Evolutionary conservation across 2,113 vertebrate genomes (phyloP), one percentile per base, ranked within the genome.

Genomic region (Microtus ochrogaster): DNA sequence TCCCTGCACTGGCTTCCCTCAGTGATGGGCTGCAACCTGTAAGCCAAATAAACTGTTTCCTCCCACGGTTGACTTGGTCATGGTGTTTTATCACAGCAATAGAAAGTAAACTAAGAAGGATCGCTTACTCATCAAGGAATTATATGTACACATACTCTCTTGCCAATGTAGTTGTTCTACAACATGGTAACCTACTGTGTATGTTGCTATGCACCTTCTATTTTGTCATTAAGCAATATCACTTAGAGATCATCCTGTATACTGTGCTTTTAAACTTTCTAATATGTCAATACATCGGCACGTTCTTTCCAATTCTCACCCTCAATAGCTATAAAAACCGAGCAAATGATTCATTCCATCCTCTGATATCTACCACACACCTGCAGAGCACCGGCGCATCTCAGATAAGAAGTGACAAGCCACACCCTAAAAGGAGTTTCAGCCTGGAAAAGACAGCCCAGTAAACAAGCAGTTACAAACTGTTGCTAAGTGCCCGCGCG

Each of bases 361-460:
- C 77, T 52, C 92, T 84, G 90, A 81, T 93, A 95, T 83, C 93
- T 97, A 92, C 44, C n/a, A 94, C 87, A 22, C 33, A 93, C 72
- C 81, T 92, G 55, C 33, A 61, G 49, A 36, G 41, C 0, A 0
- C 47, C 66, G 28, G 44, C 68, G 82, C 91, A 73, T 78, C 90
- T 47, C 49, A 94, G 79, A 94, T 91, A 84, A 87, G 82, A 92
- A 30, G 76, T 65, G 55, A 83, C 39, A 26, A 49, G 36, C n/a
- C 96, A 72, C 81, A 90, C 85, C 93, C 81, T 89, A 66, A 79
- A 92, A 81, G 65, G 92, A 97, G 77, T 55, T 39, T 28, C 0
- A 52, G 82, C 10, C 14, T 77, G 8, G 73, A 91, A 70, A 33
- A 90, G 89, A 85, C 4, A 74, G n/a, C 22, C 47, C 58, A 41